phyloP scores from a whole-genome alignment of 1,140 invertebrate species.

The Hydropsyche tenuis region DNA sequence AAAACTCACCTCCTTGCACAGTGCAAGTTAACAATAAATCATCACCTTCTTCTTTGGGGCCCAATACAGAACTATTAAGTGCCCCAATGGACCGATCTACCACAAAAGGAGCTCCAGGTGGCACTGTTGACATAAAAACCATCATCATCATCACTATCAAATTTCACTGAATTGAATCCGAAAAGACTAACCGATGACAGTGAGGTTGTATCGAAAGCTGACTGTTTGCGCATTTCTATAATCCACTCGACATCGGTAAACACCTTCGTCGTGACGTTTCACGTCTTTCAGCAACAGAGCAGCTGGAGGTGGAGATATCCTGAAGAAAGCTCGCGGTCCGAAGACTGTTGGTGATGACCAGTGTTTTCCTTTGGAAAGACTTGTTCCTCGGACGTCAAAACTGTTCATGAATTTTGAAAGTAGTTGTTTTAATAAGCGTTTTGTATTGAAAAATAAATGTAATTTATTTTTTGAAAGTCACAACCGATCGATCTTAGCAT shows the following conservation, averaged over 20 bases:
- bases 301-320: slow-evolving; percentile 73
- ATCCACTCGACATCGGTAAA: slow-evolving; percentile 88
- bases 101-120: slow-evolving; percentile 83
- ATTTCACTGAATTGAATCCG: not conserved
- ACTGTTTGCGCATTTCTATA: slow-evolving; percentile 86
- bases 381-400: slow-evolving; percentile 80
- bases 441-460: not conserved
- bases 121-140: slow-evolving; percentile 67
- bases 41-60: slow-evolving; percentile 78
- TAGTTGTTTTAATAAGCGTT: not conserved
- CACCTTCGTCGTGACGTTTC: slow-evolving; percentile 81
- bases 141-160: not conserved
- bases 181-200: slow-evolving; percentile 80
- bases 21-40: slow-evolving; percentile 67
- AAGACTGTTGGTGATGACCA: slow-evolving; percentile 81
- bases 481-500: too few species aligned
- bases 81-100: slow-evolving; percentile 77
- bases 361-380: slow-evolving; percentile 72
- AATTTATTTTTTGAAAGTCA: not conserved
- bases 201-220: slow-evolving; percentile 86
- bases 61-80: slow-evolving; percentile 74
- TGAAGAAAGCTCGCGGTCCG: slow-evolving; percentile 80
- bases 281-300: slow-evolving; percentile 77
- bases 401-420: slow-evolving; percentile 57
- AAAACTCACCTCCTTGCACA: slow-evolving; percentile 65